Percentiles rank a stretch among this genome's conserved stretches.
These are phyloP conservation scores for Ectropis grisescens DNA, from an alignment of 1,140 invertebrate genomes.

Conservation along the genomic window DNA sequence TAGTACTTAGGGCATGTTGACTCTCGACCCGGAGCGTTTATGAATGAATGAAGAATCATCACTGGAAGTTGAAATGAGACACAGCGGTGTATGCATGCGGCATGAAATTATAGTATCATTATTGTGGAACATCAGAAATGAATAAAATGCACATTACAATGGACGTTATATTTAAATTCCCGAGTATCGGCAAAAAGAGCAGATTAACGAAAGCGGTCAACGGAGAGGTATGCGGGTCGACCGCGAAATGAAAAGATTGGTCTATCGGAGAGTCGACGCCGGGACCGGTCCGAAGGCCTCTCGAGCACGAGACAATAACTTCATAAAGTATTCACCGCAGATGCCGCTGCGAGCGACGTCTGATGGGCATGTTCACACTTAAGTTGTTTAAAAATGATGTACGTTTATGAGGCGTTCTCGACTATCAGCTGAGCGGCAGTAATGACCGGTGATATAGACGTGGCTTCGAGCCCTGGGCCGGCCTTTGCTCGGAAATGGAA, in stretches of 20 bases:
- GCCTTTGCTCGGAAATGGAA: no score
- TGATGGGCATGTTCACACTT: conserved; percentile 5
- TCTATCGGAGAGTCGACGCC: conserved; percentile 21
- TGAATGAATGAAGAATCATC: conserved; percentile 68
- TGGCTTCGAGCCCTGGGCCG: no score
- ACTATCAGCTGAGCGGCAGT: no score
- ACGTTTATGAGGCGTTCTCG: no score
- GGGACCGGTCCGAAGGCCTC: conserved; percentile 29
- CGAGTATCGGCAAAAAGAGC: conserved; percentile 20
- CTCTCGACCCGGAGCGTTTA: conserved; percentile 34
- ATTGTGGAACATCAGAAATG: background rate
- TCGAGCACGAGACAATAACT: conserved; percentile 53
- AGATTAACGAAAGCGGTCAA: conserved; percentile 30
- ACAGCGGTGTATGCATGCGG: conserved; percentile 33
- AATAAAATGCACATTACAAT: no score
- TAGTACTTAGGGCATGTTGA: conserved; percentile 37
- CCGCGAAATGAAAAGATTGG: conserved; percentile 50
- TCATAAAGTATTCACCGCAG: conserved; percentile 61
- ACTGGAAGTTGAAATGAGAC: conserved; percentile 51
- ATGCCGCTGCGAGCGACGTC: conserved; percentile 22
- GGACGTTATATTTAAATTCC: no score
- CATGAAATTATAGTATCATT: conserved; percentile 8
- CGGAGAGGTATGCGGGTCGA: conserved; percentile 53
- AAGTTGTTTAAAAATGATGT: background rate
- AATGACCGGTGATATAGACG: no score